Base-by-base conservation (phyloP, 2,113 vertebrate genomes). In the Myotis lucifugus region DNA sequence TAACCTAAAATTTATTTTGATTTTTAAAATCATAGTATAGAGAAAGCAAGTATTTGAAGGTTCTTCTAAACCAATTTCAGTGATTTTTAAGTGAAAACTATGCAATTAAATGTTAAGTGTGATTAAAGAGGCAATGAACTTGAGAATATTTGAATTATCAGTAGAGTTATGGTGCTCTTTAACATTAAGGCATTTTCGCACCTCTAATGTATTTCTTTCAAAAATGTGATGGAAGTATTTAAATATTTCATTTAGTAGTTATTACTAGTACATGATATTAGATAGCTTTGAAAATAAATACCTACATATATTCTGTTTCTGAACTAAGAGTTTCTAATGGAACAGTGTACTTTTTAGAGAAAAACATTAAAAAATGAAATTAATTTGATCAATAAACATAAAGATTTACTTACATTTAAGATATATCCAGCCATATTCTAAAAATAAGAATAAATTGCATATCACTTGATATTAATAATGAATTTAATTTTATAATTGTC, bases 61-160 rank as follows among this genome's bases (percentile, higher is more conserved):
- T 56, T 94, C 52, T 92, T 91, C 76, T 82, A 72, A 87, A 69
- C 42, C 70, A 96, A 81, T 95, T 95, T 69, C 84, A 89, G 34
- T 96, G 96, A 96, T 95, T 96, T 97, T 54, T 50, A 95, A 95
- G 86, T 84, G 76, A 25, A 86, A 90, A 69, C 34, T 77, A 50
- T 85, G 74, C n/a, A 96, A 96, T 94, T 95, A 97, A 81, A 85
- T 89, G 64, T 84, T 85, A 97, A 95, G 48, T 93, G 66, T 91
- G 59, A 95, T 95, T 95, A 91, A 79, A 96, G 66, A 66, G 88
- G 54, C 37, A 66, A 77, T 9, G 25, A 3, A 86, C 64, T 96
- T 91, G 85, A 97, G 77, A 66, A 25, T 78, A 89, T 82, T 42
- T 74, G 27, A 2, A 56, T 66, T 90, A 90, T 85, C 61, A 87